Evolutionary conservation across 2,888 invertebrate species (phyloP), one percentile per base, ranked within the genome.

Genomic region (Petrophora chlorosata): DNA sequence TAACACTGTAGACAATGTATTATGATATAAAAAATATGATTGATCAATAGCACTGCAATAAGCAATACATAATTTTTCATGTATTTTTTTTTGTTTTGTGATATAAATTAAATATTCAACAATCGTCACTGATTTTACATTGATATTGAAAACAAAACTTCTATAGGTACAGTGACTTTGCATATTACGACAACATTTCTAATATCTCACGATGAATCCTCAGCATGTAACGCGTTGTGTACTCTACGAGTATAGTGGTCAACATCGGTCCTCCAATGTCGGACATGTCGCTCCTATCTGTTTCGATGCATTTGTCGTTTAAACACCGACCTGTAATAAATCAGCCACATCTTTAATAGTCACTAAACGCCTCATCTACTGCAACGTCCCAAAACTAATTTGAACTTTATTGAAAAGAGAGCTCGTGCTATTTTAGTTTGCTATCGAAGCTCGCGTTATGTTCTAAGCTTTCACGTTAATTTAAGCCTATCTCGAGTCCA

Each of bases 251-350:
- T 76, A 76, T 80, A 83, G 77, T 77, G 82, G 82, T 77, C 85
- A 82, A 87, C 86, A 88, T 84, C 79, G 86, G 85, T 87, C 85
- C 85, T 84, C 85, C 83, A 79, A 85, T 89, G 88, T 88, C 82
- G 76, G 79, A 89, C 88, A 88, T 89, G 88, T 90, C 85, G 86
- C 86, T 87, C 85, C 87, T 89, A 90, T 90, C 89, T 86, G 87
- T 88, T 88, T 82, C 88, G 85, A 89, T 90, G 89, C 89, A 90
- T 90, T 90, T 89, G 89, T 90, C 89, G 88, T 89, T 89, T 90
- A 89, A 85, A 88, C 88, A 89, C 87, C 89, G 87, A 89, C 87
- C 88, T 85, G 84, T 86, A 90, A 90, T 90, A 90, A 90, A 90
- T 90, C 89, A 89, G 87, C 79, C 80, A 76, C 68, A 51, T 54